Evolutionary conservation across 2,113 vertebrate species (phyloP).

Genomic region (Seriola aureovittata): DNA sequence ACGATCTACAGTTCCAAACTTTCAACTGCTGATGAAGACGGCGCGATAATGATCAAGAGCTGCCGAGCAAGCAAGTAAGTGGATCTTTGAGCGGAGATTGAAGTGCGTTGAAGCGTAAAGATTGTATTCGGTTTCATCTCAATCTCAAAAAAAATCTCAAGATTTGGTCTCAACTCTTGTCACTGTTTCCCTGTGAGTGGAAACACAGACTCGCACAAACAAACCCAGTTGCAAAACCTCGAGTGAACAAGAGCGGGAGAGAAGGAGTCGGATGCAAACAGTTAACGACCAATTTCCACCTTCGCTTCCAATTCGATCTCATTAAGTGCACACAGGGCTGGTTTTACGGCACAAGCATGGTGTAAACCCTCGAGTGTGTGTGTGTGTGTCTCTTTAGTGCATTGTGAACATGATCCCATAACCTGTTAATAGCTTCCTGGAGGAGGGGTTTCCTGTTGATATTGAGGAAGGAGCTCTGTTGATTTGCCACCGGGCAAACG

Average conservation of each 20-base stretch:
- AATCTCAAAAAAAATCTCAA: too few relatives aligned
- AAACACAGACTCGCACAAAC: constrained; percentile 7
- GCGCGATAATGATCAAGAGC: not conserved
- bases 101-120: too few relatives aligned
- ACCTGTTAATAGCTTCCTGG: constrained; percentile 70
- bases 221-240: not conserved
- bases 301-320: constrained; percentile 48
- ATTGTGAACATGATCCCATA: constrained; percentile 57
- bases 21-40: not conserved
- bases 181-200: not conserved
- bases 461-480: constrained; percentile 47
- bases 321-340: constrained; percentile 47
- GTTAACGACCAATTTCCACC: constrained; percentile 53
- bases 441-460: constrained; percentile 66
- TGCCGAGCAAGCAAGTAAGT: not conserved
- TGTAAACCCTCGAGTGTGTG: constrained; percentile 6
- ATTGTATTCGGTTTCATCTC: not conserved
- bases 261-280: constrained; percentile 18
- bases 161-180: not conserved
- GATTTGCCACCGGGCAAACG: constrained; percentile 22
- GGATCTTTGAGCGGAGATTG: not conserved
- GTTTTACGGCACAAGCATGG: constrained; percentile 12
- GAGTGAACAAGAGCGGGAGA: constrained; percentile 23
- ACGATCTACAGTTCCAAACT: not conserved
- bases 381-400: constrained; percentile 24